These are phyloP conservation scores for Polyploca ridens DNA, from an alignment of 2,888 invertebrate genomes.

Conservation along the genomic window DNA sequence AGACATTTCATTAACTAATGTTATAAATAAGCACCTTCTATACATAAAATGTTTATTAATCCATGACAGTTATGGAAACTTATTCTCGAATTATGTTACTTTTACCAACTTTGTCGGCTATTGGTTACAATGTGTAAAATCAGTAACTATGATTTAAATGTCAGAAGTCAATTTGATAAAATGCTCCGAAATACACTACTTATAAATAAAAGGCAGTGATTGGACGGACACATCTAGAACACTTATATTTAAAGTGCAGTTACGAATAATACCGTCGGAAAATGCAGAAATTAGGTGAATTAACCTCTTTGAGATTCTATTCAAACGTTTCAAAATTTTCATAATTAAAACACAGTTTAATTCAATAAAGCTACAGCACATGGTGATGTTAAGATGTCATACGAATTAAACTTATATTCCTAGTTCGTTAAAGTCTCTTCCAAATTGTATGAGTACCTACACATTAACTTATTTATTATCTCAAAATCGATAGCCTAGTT, in stretches of 20 bases:
- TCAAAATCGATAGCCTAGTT: not conserved
- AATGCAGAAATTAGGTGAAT: not conserved
- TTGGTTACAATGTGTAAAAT: not conserved
- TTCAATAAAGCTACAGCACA: not conserved
- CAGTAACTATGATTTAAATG: not conserved
- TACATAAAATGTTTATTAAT: constrained; percentile 19
- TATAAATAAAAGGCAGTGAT: constrained; percentile 19
- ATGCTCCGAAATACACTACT: constrained; percentile 20
- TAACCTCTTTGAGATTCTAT: constrained; percentile 1
- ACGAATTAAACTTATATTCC: not conserved
- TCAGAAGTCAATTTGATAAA: constrained; percentile 12
- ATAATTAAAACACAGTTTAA: not conserved
- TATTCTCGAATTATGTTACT: not conserved
- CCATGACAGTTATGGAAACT: not conserved
- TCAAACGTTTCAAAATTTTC: too few relatives aligned
- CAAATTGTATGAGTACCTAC: not conserved
- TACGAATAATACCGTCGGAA: not conserved
- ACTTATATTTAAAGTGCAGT: not conserved
- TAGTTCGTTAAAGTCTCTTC: not conserved
- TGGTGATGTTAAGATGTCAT: constrained; percentile 15
- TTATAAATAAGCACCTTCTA: constrained; percentile 15
- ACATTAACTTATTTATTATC: not conserved
- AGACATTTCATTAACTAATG: constrained; percentile 11
- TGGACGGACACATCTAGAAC: not conserved
- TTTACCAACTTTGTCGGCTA: not conserved